Evolutionary conservation across 2,888 invertebrate species (phyloP), one percentile per base, ranked within the genome.

Genomic region (Tupiocoris notatus): DNA sequence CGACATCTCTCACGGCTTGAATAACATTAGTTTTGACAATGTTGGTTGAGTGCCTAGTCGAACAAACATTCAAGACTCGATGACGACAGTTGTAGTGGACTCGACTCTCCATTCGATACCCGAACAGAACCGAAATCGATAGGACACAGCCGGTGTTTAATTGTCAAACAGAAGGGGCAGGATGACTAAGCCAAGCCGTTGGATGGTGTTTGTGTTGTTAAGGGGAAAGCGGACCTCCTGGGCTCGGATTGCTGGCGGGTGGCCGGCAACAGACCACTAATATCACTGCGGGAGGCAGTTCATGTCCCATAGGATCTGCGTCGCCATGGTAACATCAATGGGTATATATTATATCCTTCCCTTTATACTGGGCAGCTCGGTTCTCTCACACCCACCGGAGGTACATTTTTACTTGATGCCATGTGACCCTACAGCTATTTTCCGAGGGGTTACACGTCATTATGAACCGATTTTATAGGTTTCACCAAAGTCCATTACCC

Each of bases 381-480:
- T 63, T 63, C 18, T 63, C 59, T 17, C 59, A 23, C 16, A 39
- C 39, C 39, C 39, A 7, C 39, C 39, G 39, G 39, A 39, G 39
- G 39, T 39, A 39, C 39, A 39, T 39, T 39, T 39, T 39, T 39
- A 39, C 6, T 39, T 39, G 39, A n/a, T n/a, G 6, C 39, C 39
- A 12, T 39, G 39, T 39, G 39, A 39, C 39, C 39, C 39, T 7
- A 39, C 39, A 12, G 39, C 39, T 12, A 39, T 39, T 39, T 39
- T 39, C 3, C 39, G 39, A n/a, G n/a, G 57, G 57, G 68, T 58
- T 58, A 68, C 61, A 70, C 59, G 70, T 59, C 24, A 70, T 70
- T 59, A 70, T 70, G 59, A 59, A 70, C 70, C 25, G 59, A 70
- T 70, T 70, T 70, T 70, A 70, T 70, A 58, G 70, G 70, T 59